Evolutionary conservation across 2,797 vertebrate genomes (phyloP).

Genomic region (Mus caroli): DNA sequence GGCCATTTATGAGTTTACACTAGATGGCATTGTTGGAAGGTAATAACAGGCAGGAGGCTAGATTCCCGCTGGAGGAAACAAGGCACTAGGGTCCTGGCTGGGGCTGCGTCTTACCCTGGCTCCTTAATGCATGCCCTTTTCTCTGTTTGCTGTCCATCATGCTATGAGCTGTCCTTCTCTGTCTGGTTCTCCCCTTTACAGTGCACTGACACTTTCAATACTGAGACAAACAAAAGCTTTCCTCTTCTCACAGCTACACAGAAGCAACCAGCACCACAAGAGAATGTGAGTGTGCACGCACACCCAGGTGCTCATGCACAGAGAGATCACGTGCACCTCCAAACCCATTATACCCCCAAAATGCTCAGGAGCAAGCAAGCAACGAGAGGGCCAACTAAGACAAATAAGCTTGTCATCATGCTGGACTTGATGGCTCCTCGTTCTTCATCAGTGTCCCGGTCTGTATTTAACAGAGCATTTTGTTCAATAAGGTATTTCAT

Average conservation of each 20-base stretch:
- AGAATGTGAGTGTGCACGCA: no score
- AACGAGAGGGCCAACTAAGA: background rate
- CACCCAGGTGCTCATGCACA: background rate
- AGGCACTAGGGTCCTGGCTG: background rate
- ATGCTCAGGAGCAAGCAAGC: background rate
- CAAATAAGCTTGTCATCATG: background rate
- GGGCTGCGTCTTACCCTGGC: background rate
- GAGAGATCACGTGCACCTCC: background rate
- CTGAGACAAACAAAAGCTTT: background rate
- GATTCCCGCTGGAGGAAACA: background rate
- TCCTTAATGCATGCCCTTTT: background rate
- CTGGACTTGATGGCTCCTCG: background rate
- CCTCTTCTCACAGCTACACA: background rate
- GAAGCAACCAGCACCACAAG: background rate
- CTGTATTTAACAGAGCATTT: background rate
- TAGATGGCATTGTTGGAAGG: background rate
- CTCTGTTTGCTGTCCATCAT: background rate
- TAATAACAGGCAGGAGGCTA: background rate
- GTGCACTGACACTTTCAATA: background rate
- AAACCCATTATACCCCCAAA: background rate
- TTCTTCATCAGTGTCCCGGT: no score
- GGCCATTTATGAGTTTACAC: background rate
- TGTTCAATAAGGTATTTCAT: background rate
- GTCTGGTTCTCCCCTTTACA: no score
- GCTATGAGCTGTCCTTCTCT: background rate